These are phyloP conservation scores for Pogoniulus pusillus DNA, from an alignment of 2,797 vertebrate species.

Conservation along the genomic window DNA sequence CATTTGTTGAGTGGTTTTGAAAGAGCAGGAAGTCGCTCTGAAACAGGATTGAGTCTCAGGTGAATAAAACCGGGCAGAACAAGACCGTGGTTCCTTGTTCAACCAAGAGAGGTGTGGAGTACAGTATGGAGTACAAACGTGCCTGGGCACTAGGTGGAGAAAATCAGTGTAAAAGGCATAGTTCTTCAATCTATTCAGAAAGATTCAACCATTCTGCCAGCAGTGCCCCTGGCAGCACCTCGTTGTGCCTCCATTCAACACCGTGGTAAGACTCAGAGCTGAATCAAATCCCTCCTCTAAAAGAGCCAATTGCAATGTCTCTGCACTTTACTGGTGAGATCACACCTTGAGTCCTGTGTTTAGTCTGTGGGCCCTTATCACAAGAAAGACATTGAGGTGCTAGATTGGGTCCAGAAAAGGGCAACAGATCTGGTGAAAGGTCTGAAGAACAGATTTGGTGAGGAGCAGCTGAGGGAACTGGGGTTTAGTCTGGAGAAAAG, in stretches of 20 bases:
- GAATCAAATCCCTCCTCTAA: not conserved
- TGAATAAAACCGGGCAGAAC: not conserved
- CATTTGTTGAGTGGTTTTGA: not conserved
- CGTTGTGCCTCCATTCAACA: fast-evolving
- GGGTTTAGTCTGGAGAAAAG: too few species aligned
- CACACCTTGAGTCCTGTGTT: too few species aligned
- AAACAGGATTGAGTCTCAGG: not conserved
- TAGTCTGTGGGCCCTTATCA: too few species aligned
- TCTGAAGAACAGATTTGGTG: too few species aligned
- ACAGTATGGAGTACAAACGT: not conserved
- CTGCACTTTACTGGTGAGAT: not conserved
- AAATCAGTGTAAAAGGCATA: not conserved
- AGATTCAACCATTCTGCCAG: not conserved
- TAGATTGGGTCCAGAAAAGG: too few species aligned
- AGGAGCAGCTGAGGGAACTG: too few species aligned
- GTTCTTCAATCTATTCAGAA: not conserved
- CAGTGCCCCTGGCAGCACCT: not conserved
- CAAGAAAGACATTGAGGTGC: too few species aligned
- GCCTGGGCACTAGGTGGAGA: not conserved
- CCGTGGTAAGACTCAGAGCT: not conserved
- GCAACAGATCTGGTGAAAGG: too few species aligned
- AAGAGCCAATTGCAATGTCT: fast-evolving
- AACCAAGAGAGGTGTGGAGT: not conserved
- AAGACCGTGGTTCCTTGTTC: not conserved
- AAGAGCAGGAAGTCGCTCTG: not conserved